Evolutionary conservation across 2,113 vertebrate species (phyloP).

Genomic region (Ceyx cyanopectus): DNA sequence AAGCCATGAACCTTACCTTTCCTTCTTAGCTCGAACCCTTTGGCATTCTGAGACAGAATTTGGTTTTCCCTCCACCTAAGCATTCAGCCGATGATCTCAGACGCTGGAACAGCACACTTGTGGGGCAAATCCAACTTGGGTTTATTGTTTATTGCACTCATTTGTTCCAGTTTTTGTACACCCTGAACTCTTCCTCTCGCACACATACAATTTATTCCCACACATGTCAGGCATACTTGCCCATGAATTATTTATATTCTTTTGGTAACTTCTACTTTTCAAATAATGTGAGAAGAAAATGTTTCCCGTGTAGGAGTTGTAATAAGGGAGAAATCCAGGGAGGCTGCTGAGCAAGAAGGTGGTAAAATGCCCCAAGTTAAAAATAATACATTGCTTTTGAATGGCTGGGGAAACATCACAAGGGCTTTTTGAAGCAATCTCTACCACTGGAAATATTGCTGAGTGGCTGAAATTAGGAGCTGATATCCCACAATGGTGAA

Average conservation of each 20-base stretch:
- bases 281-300: conserved; percentile 42
- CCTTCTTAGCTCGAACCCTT: neutral
- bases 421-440: conserved; percentile 21
- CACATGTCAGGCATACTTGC: conserved; percentile 33
- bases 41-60: neutral
- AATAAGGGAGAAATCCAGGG: conserved; percentile 42
- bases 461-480: conserved; percentile 26
- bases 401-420: neutral
- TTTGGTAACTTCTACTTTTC: conserved; percentile 51
- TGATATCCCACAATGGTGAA: neutral
- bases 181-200: conserved; percentile 14
- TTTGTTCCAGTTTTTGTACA: conserved; percentile 53
- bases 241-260: conserved; percentile 61
- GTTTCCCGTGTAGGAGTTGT: conserved; percentile 47
- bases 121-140: neutral
- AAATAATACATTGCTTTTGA: conserved; percentile 32
- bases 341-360: conserved; percentile 23
- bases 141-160: conserved; percentile 16
- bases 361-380: conserved; percentile 27
- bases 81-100: neutral
- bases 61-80: neutral
- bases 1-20: neutral
- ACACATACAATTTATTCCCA: conserved; percentile 42
- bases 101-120: fast-evolving
- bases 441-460: neutral